These are phyloP conservation scores for Lasioglossum figueresi DNA, from an alignment of 2,888 invertebrate genomes.

Conservation along the genomic window DNA sequence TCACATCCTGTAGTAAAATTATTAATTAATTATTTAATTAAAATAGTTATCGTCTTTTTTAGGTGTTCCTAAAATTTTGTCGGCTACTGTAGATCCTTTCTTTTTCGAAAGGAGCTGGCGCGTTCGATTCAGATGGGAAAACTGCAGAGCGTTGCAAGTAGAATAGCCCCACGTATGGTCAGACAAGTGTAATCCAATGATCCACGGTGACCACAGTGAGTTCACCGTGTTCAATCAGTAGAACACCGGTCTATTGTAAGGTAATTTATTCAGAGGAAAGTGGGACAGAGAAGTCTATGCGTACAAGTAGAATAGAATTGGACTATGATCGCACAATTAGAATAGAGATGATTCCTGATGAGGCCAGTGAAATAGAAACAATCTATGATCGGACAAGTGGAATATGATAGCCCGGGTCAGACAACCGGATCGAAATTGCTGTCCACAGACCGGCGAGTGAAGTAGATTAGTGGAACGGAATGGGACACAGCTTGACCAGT, in stretches of 20 bases:
- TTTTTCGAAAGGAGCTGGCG: too few relatives aligned
- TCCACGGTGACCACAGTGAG: background rate
- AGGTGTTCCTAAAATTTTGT: too few relatives aligned
- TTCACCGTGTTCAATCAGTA: background rate
- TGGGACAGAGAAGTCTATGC: background rate
- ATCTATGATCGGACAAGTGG: background rate
- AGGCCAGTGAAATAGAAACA: background rate
- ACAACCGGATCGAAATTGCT: background rate
- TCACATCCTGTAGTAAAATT: too few relatives aligned
- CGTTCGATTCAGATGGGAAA: background rate
- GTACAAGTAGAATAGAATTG: background rate
- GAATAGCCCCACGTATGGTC: background rate
- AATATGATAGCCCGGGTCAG: background rate
- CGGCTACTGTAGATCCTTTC: too few relatives aligned
- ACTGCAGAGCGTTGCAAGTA: background rate
- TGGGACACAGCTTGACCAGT: background rate
- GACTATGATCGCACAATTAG: background rate
- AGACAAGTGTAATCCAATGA: background rate
- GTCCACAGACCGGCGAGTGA: background rate
- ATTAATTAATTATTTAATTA: too few relatives aligned
- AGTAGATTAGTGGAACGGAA: background rate
- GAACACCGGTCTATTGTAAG: background rate
- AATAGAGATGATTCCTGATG: constrained; percentile 1
- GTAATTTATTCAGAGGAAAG: background rate
- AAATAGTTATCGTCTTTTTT: too few relatives aligned